Evolutionary conservation across 2,888 invertebrate species (phyloP).

Genomic region (Danaus chrysippus): DNA sequence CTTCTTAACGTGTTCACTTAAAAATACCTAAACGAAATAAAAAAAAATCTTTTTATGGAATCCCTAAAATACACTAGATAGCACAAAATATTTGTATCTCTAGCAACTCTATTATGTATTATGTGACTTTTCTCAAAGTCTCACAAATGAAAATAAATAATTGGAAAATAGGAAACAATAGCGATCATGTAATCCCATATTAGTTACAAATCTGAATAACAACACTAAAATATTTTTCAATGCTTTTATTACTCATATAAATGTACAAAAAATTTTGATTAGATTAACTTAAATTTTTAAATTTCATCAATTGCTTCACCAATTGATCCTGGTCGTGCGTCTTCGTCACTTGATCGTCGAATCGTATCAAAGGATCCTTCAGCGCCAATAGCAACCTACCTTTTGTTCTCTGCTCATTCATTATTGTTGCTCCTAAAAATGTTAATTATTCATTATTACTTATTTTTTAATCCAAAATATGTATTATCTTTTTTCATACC

Average conservation of each 20-base stretch:
- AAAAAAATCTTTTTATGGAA: too few relatives aligned
- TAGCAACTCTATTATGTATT: too few relatives aligned
- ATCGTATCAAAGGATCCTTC: constrained; percentile 33
- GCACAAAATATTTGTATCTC: too few relatives aligned
- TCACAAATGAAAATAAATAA: too few relatives aligned
- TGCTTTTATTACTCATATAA: constrained; percentile 12
- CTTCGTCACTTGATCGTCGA: constrained; percentile 36
- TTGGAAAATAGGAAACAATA: too few relatives aligned
- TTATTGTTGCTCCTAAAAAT: constrained; percentile 9
- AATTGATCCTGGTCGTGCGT: constrained; percentile 43
- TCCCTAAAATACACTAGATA: too few relatives aligned
- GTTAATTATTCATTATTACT: not conserved
- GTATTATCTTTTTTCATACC: constrained; percentile 13
- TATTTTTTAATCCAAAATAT: constrained; percentile 3
- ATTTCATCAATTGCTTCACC: constrained; percentile 49
- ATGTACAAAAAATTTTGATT: constrained; percentile 18
- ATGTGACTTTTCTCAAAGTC: too few relatives aligned
- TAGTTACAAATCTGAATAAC: too few relatives aligned
- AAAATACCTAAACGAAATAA: too few relatives aligned
- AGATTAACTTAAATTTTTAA: constrained; percentile 43
- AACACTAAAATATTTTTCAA: too few relatives aligned
- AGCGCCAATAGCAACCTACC: constrained; percentile 13
- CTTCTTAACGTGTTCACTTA: too few relatives aligned
- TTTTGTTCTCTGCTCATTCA: constrained; percentile 12
- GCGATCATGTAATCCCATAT: too few relatives aligned